These are phyloP conservation scores for Amphimedon queenslandica DNA, from an alignment of 37 sponge, comb jelly and placozoan genomes.

Conservation along the genomic window DNA sequence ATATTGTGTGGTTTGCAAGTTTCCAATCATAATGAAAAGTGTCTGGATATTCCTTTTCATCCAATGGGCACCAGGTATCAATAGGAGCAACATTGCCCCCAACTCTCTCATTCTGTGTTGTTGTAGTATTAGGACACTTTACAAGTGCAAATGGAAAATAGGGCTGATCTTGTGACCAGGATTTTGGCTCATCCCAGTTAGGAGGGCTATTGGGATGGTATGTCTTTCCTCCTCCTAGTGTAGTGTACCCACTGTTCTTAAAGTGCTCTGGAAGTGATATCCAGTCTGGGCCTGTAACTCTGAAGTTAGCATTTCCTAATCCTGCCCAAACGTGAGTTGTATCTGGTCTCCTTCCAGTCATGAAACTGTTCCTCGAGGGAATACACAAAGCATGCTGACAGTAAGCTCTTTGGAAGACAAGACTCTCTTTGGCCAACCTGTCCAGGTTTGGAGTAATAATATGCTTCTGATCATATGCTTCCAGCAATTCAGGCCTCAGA, in stretches of 20 bases:
- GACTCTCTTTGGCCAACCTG: conserved; percentile 8
- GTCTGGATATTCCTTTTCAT: conserved; percentile 17
- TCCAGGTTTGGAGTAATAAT: conserved; percentile 18
- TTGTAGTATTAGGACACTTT: conserved; percentile 9
- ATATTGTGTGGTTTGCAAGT: conserved; percentile 5
- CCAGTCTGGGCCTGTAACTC: no score
- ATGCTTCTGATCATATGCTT: conserved; percentile 6
- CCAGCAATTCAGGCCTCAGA: conserved; percentile 5
- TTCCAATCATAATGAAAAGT: conserved; percentile 21
- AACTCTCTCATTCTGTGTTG: not conserved
- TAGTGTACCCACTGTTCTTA: conserved; percentile 25
- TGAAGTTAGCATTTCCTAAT: conserved; percentile 2
- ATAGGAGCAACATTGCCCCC: not conserved
- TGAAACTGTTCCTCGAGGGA: no score
- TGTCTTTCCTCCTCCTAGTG: conserved; percentile 33
- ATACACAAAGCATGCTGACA: conserved; percentile 24
- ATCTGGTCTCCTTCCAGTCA: conserved; percentile 16
- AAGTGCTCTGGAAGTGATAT: no score
- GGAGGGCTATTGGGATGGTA: conserved; percentile 24
- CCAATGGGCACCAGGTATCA: conserved; percentile 7
- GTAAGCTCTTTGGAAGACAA: no score
- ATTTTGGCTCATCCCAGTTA: no score
- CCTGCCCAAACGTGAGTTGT: conserved; percentile 33
- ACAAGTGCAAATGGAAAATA: not conserved
- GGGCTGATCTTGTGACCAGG: no score